A percentile compares a stretch with the other conserved stretches of the same genome.
phyloP scores from a whole-genome alignment of 2,797 vertebrate species.

The Momotus momota region DNA sequence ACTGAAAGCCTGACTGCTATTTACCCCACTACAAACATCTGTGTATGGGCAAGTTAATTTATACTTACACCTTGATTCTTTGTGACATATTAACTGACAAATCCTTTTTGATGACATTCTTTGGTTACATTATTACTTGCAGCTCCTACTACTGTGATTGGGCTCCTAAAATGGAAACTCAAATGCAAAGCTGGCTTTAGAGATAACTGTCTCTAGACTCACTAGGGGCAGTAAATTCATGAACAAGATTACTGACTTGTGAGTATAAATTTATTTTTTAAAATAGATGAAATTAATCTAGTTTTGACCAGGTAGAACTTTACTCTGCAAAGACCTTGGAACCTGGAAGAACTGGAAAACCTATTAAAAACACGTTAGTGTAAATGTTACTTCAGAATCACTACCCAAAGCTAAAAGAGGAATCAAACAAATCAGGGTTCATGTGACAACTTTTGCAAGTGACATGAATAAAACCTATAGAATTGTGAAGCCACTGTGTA shows the following conservation, averaged over 20 bases:
- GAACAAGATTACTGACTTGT: neutral
- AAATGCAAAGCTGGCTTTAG: neutral
- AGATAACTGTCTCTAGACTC: neutral
- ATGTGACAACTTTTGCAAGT: neutral
- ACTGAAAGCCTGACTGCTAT: neutral
- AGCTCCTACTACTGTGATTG: neutral
- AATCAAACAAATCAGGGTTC: neutral
- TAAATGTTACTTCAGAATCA: neutral
- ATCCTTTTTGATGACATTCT: neutral
- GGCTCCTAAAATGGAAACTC: neutral
- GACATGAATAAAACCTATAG: neutral
- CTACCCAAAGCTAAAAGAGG: neutral
- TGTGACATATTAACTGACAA: neutral
- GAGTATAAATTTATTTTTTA: neutral
- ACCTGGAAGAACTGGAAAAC: neutral
- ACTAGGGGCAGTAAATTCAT: neutral
- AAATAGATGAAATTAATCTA: neutral
- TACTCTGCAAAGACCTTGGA: neutral
- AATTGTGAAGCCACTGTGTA: neutral
- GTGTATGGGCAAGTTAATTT: neutral
- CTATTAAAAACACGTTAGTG: neutral
- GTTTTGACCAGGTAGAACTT: neutral
- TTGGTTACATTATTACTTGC: neutral
- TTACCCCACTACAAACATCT: neutral
- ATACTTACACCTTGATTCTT: neutral